Base-by-base conservation (phyloP, 2,888 invertebrate genomes). In the Agrilus mali region DNA sequence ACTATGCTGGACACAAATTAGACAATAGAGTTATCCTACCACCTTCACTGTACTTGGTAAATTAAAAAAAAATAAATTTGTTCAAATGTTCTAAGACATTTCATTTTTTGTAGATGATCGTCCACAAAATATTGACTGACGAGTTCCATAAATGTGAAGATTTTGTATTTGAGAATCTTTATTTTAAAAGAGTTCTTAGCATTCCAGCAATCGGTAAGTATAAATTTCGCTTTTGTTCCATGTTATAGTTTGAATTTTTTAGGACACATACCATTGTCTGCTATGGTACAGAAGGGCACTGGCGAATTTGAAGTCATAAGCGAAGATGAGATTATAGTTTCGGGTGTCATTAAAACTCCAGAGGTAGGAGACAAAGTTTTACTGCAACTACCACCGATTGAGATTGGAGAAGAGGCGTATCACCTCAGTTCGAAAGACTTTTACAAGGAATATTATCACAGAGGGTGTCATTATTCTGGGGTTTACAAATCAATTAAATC, bases 391-490 rank as follows among this genome's bases (percentile, higher is more conserved):
- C 68, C 69, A 2, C 58, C 60, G 13, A 56, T 70, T 7, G 54
- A 68, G 65, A 48, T 59, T 52, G 61, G 33, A 61, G 69, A 46
- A n/a, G 69, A 70, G 43, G 57, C 69, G 34, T 69, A 73, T 32
- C 69, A 72, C 37, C 55, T 84, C 55, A 65, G 74, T 0, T 71
- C 72, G 3, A 76, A 73, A 50, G 83, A 82, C 61, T 73, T 83
- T 56, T 83, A 83, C 56, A 80, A 76, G 51, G 82, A 83, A 57
- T 63, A 86, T 37, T 70, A 77, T 49, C 71, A 86, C 2, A 71
- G 85, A 53, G 84, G 85, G 2, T 81, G 85, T 56, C 80, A 61
- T 43, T 65, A 63, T 45, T 52, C 55, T 2, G 64, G 60, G 8
- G 41, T 43, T 1, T 67, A 57, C 51, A 63, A 60, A 41, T 47